A percentile compares a stretch with the other conserved stretches of the same genome.
phyloP scores from a whole-genome alignment of 2,888 invertebrate species.

The Leptodirus hochenwartii region DNA sequence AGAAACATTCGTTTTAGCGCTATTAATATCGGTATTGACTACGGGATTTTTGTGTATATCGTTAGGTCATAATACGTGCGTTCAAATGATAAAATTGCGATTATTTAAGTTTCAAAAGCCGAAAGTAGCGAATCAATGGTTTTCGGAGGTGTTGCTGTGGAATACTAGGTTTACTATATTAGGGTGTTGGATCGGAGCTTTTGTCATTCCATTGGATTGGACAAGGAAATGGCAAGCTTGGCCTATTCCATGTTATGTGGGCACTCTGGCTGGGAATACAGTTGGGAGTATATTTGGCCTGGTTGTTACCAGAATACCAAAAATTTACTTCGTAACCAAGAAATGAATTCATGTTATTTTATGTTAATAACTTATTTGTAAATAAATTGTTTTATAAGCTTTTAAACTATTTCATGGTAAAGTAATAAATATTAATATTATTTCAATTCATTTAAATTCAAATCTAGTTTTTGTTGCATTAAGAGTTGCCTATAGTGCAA shows the following conservation, averaged over 20 bases:
- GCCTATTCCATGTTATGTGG: conserved; percentile 54
- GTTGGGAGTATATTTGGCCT: conserved; percentile 29
- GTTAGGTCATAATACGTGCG: conserved; percentile 34
- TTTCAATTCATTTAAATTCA: too few species aligned
- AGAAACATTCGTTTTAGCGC: conserved; percentile 47
- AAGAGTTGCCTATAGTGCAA: too few species aligned
- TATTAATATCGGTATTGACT: conserved; percentile 40
- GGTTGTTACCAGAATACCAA: too few species aligned
- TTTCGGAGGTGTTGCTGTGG: conserved; percentile 36
- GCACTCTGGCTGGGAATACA: conserved; percentile 44
- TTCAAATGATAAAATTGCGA: too few species aligned
- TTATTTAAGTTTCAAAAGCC: too few species aligned
- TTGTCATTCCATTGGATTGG: conserved; percentile 82
- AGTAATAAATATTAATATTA: too few species aligned
- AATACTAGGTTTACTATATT: conserved; percentile 40
- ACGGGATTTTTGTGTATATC: conserved; percentile 43
- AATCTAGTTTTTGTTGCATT: too few species aligned
- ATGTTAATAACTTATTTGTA: too few species aligned
- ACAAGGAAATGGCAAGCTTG: conserved; percentile 75
- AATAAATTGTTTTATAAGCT: too few species aligned
- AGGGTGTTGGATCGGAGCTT: conserved; percentile 72
- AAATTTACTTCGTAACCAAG: too few species aligned
- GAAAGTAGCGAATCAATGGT: conserved; percentile 35
- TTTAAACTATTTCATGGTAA: too few species aligned
- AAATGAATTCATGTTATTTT: too few species aligned